Conservation (phyloP, 2,113 vertebrate species). For the Laterallus jamaicensis region DNA sequence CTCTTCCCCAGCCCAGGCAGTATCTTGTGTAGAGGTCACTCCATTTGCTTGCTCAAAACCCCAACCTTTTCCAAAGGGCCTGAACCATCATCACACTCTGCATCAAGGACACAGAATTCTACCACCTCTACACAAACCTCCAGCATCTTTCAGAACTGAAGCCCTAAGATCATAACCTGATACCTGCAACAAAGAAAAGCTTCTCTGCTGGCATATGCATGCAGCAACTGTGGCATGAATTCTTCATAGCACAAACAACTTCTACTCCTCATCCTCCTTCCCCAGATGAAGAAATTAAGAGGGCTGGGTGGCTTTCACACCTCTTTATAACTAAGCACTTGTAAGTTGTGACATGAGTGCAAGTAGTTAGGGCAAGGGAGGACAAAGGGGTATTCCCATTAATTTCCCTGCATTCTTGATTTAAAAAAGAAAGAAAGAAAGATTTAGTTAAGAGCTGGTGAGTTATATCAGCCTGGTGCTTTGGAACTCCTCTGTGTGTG, state of each 20-base stretch:
- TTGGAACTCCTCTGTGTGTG: background rate
- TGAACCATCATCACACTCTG: background rate
- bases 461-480: background rate
- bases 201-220: background rate
- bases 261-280: background rate
- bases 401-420: background rate
- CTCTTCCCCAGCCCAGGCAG: background rate
- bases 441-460: background rate
- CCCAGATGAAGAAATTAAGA: background rate
- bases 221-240: background rate
- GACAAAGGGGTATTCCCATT: background rate
- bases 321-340: background rate
- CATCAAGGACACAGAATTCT: background rate
- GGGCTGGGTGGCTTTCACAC: background rate
- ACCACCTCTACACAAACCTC: background rate
- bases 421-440: background rate
- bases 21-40: background rate
- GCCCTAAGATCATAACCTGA: background rate
- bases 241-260: background rate
- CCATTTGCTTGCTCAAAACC: background rate
- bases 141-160: background rate
- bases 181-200: background rate
- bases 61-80: background rate
- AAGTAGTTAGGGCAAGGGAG: background rate
- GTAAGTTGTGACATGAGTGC: background rate